A percentile compares a stretch with the other conserved stretches of the same genome.
Conservation (phyloP, 2,113 vertebrate genomes). For the Microcebus lehilahytsara region DNA sequence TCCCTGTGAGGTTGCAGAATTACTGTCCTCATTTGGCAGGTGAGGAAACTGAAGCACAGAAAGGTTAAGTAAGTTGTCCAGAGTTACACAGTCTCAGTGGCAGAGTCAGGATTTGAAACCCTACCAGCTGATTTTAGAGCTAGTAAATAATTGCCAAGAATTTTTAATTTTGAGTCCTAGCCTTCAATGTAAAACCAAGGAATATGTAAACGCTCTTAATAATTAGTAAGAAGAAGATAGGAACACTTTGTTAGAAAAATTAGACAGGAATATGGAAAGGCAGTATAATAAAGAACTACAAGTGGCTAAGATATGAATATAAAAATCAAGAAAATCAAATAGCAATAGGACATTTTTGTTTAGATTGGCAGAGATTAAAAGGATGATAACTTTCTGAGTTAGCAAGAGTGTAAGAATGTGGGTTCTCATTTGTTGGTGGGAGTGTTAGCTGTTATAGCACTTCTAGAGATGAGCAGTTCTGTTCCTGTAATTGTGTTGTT, state of each 20-base stretch:
- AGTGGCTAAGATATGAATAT: not conserved
- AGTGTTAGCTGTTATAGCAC: not conserved
- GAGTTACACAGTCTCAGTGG: not conserved
- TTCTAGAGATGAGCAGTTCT: not conserved
- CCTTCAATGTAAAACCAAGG: not conserved
- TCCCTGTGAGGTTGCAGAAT: not conserved
- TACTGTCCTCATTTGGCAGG: not conserved
- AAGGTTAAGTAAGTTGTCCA: not conserved
- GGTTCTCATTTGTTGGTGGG: not conserved
- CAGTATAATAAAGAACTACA: not conserved
- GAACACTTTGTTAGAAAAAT: not conserved
- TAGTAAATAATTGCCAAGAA: not conserved
- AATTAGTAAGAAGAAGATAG: not conserved
- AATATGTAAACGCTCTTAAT: not conserved
- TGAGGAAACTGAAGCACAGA: not conserved
- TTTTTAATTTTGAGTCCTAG: not conserved
- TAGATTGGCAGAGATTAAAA: not conserved
- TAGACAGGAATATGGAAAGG: not conserved
- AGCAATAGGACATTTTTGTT: not conserved
- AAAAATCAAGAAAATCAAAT: not conserved
- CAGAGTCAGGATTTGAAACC: not conserved
- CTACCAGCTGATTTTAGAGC: not conserved
- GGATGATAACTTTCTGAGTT: not conserved
- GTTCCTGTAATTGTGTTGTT: not conserved
- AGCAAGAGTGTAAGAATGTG: not conserved